phyloP scores from a whole-genome alignment of 1,140 invertebrate species.

The Diachasmimorpha longicaudata region DNA sequence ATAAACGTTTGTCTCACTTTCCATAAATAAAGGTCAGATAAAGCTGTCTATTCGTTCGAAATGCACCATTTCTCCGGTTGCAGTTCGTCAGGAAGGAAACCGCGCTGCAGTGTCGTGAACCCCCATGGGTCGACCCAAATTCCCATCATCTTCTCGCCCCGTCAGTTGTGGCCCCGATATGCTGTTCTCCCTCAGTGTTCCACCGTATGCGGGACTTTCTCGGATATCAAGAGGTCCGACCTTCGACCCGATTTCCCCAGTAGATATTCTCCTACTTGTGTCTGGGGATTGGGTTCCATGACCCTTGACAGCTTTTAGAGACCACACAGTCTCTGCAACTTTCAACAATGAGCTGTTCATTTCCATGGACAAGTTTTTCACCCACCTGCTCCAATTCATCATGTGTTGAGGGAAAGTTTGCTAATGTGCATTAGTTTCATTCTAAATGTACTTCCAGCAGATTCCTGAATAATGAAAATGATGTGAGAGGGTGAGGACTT shows the following conservation, averaged over 20 bases:
- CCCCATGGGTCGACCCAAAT: neutral
- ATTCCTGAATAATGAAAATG: no score
- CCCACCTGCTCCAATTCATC: no score
- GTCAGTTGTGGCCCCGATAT: neutral
- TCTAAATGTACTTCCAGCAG: no score
- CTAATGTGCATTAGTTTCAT: no score
- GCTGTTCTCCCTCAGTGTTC: neutral
- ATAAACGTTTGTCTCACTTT: no score
- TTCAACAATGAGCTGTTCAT: no score
- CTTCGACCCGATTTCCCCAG: neutral
- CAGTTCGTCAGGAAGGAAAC: neutral
- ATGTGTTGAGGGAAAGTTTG: no score
- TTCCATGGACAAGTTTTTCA: no score
- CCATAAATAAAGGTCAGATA: no score
- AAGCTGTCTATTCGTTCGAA: no score
- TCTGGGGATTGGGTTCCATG: neutral
- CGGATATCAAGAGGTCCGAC: neutral
- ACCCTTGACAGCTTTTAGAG: neutral
- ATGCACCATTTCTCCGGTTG: no score
- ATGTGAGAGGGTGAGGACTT: no score
- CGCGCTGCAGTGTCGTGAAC: neutral
- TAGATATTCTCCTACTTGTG: neutral
- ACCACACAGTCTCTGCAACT: neutral
- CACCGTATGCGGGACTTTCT: neutral
- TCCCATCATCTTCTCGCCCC: neutral